Base-by-base conservation (phyloP, 2,797 vertebrate genomes). In the Chiloscyllium punctatum region DNA sequence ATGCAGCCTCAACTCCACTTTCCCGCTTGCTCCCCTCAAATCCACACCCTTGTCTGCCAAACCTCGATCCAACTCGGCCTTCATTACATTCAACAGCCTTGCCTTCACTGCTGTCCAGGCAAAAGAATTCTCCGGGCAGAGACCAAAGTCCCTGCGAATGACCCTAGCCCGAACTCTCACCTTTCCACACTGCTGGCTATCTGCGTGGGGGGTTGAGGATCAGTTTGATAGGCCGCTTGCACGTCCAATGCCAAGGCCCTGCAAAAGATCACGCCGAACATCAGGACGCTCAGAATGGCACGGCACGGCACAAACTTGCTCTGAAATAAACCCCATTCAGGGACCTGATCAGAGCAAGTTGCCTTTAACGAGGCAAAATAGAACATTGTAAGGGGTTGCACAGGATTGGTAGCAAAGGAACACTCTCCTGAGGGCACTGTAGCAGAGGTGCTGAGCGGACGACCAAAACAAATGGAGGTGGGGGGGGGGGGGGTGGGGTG, bases 191-290 rank as follows among this genome's bases (percentile, higher is more conserved):
- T 84, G 95, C 95, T 96, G 0, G 96, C 92, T 96, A 96, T 97
- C 96, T 95, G 96, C 95, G 96, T 96, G 96, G 96, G 95, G 87
- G 97, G 97, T 96, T 98, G 98, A 94, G 96, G 96, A 16, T 98
- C 98, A 84, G 97, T 98, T 96, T 97, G 97, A 92, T 98, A 98
- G 1, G 98, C 97, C 97, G 98, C 98, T 96, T 98, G 98, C 79
- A 98, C 98, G 95, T 98, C 98, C 2, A 98, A 98, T 48, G 98
- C 98, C 42, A 98, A 98, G 94, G 98, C 98, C 96, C 98, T 98
- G 96, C 0, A 96, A 96, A 96, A 96, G 95, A 66, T 18, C 53
- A 66, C 0, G 57, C 57, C 27, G 37, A 42, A 21, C n/a, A 3
- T 82, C n/a, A 82, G 37, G n/a, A 21, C 18, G 3, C n/a, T 16